These are phyloP conservation scores for Lasioglossum villosulum DNA, from an alignment of 2,888 invertebrate genomes.

Conservation along the genomic window DNA sequence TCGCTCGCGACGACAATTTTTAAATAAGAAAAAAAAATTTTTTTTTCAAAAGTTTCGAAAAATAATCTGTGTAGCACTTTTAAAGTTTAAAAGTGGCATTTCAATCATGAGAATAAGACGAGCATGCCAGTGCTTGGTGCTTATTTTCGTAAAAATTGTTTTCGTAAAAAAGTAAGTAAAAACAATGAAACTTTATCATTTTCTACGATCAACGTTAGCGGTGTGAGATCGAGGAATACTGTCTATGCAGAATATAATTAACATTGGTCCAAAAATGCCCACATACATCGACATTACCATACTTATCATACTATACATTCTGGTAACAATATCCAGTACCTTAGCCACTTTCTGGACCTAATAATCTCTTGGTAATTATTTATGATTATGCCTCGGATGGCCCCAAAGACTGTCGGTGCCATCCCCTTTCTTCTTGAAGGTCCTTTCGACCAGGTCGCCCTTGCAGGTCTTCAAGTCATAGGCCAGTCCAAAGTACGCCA, in stretches of 20 bases:
- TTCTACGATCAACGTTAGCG: neutral
- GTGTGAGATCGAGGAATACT: neutral
- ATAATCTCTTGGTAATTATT: neutral
- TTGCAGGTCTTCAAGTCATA: slow-evolving; percentile 79
- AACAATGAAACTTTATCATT: neutral
- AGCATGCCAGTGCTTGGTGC: no score
- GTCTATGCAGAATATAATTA: neutral
- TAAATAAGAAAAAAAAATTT: no score
- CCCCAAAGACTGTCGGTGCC: slow-evolving; percentile 79
- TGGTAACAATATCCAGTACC: no score
- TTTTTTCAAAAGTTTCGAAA: neutral
- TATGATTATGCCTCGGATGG: slow-evolving; percentile 57
- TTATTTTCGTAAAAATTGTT: neutral
- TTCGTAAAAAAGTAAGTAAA: neutral
- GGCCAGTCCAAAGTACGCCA: slow-evolving; percentile 79
- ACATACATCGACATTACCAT: neutral
- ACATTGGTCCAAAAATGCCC: neutral
- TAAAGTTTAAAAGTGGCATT: neutral
- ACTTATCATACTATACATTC: neutral
- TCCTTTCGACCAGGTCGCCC: slow-evolving; percentile 72
- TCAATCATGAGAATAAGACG: neutral
- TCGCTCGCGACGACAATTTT: neutral
- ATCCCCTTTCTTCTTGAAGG: slow-evolving; percentile 77
- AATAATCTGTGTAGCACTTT: neutral
- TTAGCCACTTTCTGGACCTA: neutral